Evolutionary conservation across 2,113 vertebrate genomes (phyloP).

Genomic region (Lagopus muta): DNA sequence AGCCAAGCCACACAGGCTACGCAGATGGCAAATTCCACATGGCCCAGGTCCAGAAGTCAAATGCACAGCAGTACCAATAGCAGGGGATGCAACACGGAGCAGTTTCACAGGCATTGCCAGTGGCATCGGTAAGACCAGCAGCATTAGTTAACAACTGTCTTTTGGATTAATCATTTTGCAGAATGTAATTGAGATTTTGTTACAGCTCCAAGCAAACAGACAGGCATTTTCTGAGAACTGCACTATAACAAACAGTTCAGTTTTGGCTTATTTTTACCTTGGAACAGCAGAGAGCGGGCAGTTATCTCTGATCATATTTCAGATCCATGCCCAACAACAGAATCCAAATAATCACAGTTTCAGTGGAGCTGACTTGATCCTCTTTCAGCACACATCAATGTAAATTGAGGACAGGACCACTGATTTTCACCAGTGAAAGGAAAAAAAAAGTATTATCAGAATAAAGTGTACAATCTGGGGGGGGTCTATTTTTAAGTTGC

Average conservation of each 20-base stretch:
- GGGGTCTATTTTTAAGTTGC: not conserved
- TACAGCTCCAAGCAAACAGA: not conserved
- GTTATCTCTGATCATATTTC: not conserved
- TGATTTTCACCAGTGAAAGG: not conserved
- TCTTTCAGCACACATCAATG: not conserved
- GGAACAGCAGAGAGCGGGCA: not conserved
- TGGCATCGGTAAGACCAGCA: not conserved
- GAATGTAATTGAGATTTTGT: not conserved
- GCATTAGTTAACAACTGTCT: not conserved
- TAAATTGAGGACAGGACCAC: not conserved
- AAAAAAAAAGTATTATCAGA: not conserved
- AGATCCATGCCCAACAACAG: not conserved
- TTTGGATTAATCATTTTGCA: not conserved
- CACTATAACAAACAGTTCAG: not conserved
- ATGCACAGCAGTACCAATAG: not conserved
- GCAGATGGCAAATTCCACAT: not conserved
- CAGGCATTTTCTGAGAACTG: not conserved
- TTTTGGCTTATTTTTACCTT: not conserved
- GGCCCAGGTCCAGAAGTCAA: slow-evolving; percentile 27
- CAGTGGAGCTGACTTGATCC: not conserved
- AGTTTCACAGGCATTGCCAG: not conserved
- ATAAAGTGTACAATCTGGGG: not conserved
- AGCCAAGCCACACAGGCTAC: not conserved
- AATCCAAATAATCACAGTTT: not conserved
- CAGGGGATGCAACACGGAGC: not conserved